phyloP scores from a whole-genome alignment of 2,113 vertebrate species.

The Egretta garzetta region DNA sequence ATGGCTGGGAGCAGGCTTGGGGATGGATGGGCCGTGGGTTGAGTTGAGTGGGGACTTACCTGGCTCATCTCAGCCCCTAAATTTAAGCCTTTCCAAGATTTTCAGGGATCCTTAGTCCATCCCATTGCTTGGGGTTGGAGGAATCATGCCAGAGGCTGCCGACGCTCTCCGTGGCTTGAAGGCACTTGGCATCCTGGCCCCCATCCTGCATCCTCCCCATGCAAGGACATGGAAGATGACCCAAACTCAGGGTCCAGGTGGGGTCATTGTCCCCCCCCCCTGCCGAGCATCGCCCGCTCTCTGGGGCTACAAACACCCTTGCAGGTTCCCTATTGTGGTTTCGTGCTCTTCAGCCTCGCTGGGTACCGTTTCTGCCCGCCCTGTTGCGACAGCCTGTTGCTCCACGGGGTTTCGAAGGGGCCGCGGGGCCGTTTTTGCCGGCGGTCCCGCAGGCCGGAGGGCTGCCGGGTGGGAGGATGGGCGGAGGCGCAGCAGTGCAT shows the following conservation, averaged over 20 bases:
- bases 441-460: neutral
- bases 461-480: constrained; percentile 9
- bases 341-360: accelerated
- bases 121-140: neutral
- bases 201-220: neutral
- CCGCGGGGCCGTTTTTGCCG: neutral
- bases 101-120: neutral
- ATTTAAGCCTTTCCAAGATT: neutral
- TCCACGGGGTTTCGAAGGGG: neutral
- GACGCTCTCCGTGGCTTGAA: neutral
- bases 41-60: neutral
- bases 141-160: accelerated
- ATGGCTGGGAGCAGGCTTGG: accelerated
- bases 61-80: neutral
- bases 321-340: accelerated
- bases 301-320: accelerated
- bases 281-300: accelerated
- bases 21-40: accelerated
- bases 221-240: accelerated
- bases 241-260: accelerated
- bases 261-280: too few relatives aligned
- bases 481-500: neutral
- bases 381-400: accelerated
- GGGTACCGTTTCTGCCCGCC: accelerated
- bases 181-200: accelerated